A percentile compares a stretch with the other conserved stretches of the same genome.
Conservation (phyloP, 2,113 vertebrate genomes). For the Petaurus breviceps region DNA sequence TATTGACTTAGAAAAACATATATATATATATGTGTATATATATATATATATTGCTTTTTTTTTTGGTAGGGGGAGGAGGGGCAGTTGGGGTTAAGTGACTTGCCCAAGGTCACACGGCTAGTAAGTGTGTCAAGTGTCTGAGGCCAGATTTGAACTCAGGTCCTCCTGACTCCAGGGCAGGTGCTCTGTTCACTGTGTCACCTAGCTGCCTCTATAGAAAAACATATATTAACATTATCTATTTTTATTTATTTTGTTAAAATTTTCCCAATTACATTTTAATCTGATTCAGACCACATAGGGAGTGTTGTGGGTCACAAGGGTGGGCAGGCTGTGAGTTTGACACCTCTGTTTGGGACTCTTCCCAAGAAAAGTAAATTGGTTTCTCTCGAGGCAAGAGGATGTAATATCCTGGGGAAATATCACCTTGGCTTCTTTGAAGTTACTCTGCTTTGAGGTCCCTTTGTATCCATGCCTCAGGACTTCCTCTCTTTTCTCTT, state of each 20-base stretch:
- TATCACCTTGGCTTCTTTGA: background rate
- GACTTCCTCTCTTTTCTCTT: background rate
- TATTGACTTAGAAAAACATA: background rate
- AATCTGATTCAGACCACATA: background rate
- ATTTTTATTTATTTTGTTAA: background rate
- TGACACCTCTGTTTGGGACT: background rate
- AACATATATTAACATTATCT: background rate
- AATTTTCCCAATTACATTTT: background rate
- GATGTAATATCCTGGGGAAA: background rate
- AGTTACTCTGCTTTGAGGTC: background rate
- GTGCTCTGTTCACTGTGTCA: too few species aligned
- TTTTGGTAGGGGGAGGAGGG: too few species aligned
- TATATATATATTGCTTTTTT: too few species aligned
- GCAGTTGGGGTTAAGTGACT: too few species aligned
- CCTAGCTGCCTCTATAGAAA: background rate
- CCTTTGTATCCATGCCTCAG: background rate
- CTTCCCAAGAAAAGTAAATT: background rate
- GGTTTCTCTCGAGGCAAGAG: background rate
- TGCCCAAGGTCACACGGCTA: too few species aligned
- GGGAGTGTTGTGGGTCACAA: background rate
- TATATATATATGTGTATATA: too few species aligned
- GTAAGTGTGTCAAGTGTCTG: too few species aligned
- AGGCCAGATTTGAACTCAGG: too few species aligned
- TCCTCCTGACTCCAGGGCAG: too few species aligned
- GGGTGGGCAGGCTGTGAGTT: background rate